Percentiles rank a stretch among this genome's conserved stretches.
phyloP scores from a whole-genome alignment of 2,888 invertebrate species.

The Lasioglossum morio region DNA sequence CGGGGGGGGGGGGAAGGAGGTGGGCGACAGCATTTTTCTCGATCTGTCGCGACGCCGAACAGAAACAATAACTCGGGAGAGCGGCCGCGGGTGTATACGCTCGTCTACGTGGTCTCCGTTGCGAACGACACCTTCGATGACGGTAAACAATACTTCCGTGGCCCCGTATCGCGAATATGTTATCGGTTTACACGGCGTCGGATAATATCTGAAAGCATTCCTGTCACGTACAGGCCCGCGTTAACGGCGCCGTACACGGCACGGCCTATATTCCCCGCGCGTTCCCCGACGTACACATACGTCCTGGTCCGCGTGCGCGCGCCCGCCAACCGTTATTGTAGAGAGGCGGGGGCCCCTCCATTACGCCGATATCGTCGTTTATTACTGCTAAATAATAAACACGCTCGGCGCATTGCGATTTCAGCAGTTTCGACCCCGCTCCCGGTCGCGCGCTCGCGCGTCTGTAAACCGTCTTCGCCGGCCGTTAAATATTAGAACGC shows the following conservation, averaged over 20 bases:
- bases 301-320: background rate
- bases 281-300: constrained; percentile 18
- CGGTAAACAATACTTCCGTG: constrained; percentile 51
- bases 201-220: constrained; percentile 56
- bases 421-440: background rate
- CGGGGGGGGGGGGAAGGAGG: background rate
- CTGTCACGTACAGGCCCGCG: constrained; percentile 44
- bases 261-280: constrained; percentile 42
- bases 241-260: constrained; percentile 41
- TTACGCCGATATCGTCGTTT: constrained; percentile 15
- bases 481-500: background rate
- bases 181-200: constrained; percentile 42
- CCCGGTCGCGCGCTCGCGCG: background rate
- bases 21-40: background rate
- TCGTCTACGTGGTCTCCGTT: constrained; percentile 17
- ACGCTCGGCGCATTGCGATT: constrained; percentile 20
- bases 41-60: constrained; percentile 3
- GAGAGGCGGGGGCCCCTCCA: constrained; percentile 9
- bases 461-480: background rate
- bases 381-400: constrained; percentile 40
- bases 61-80: constrained; percentile 19
- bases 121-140: constrained; percentile 33
- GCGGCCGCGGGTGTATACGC: constrained; percentile 4
- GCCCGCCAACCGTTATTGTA: constrained; percentile 24
- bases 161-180: constrained; percentile 39